Evolutionary conservation across 2,113 vertebrate species (phyloP), one percentile per base, ranked within the genome.

Genomic region (Scatophagus argus): DNA sequence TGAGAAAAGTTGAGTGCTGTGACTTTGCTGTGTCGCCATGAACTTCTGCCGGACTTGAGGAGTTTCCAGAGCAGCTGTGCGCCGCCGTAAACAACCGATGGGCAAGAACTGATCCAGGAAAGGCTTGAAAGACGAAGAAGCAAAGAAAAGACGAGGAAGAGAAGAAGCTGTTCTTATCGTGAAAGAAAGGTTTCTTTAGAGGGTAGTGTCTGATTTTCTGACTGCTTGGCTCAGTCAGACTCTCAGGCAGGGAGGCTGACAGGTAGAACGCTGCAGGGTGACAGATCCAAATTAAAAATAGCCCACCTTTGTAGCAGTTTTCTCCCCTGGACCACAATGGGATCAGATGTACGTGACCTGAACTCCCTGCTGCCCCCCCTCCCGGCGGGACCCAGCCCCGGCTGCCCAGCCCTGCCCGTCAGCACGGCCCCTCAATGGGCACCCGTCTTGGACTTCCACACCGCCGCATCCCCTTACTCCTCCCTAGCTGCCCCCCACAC

Each of bases 291-390:
- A 72, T 65, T 59, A 64, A 83, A 83, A 51, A 73, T 89, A 77
- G 74, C 69, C 52, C 52, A 67, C 41, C 27, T 63, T 49, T 58
- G 32, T 69, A 23, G 31, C 39, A n/a, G 32, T 62, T 75, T 58
- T 47, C 41, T 51, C 49, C 52, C 70, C 71, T 70, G 79, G 83
- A 66, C 81, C 39, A 63, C 55, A 3, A 98, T 99, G 98, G 95
- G 96, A 86, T 98, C 98, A 86, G 97, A 99, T 19, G 95, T 98
- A 29, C 96, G 97, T 83, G 98, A 99, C 86, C 95, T 99, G 79
- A 98, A 97, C 90, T 94, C 96, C 27, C 92, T 99, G 81, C 93
- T 99, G 77, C 95, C 97, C 4, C 95, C 97, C 0, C 94, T 97
- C 16, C 95, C 95, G 52, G 71, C 88, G 25, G 94, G 95, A 76